Evolutionary conservation across 2,113 vertebrate species (phyloP).

Genomic region (Orthonyx spaldingii): DNA sequence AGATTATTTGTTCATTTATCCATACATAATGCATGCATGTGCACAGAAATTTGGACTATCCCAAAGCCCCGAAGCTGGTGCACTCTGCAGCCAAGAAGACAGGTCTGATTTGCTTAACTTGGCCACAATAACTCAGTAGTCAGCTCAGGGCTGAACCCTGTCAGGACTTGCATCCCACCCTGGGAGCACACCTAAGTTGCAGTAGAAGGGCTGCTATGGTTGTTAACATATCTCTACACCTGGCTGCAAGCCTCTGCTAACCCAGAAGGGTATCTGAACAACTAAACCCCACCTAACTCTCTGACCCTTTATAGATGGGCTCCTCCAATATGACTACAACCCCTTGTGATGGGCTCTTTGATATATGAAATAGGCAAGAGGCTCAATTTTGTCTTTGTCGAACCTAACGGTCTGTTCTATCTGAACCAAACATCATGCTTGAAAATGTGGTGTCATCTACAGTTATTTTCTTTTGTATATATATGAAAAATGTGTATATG

Average conservation of each 20-base stretch:
- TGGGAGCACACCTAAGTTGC: background rate
- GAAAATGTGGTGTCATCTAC: background rate
- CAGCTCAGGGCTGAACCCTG: background rate
- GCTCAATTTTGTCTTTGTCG: background rate
- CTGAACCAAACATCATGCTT: background rate
- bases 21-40: fast-evolving
- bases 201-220: fast-evolving
- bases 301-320: background rate
- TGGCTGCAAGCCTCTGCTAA: background rate
- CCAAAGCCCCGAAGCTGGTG: background rate
- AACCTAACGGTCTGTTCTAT: background rate
- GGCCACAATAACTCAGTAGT: background rate
- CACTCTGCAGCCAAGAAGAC: background rate
- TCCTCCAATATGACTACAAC: background rate
- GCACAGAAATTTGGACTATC: background rate
- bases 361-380: background rate
- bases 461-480: background rate
- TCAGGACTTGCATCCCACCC: background rate
- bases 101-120: background rate
- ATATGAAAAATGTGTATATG: background rate
- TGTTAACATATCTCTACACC: background rate
- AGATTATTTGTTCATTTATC: background rate
- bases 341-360: background rate
- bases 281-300: background rate
- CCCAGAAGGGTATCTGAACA: background rate